These are phyloP conservation scores for Caerostris darwini DNA, from an alignment of 1,140 invertebrate species.

Conservation along the genomic window DNA sequence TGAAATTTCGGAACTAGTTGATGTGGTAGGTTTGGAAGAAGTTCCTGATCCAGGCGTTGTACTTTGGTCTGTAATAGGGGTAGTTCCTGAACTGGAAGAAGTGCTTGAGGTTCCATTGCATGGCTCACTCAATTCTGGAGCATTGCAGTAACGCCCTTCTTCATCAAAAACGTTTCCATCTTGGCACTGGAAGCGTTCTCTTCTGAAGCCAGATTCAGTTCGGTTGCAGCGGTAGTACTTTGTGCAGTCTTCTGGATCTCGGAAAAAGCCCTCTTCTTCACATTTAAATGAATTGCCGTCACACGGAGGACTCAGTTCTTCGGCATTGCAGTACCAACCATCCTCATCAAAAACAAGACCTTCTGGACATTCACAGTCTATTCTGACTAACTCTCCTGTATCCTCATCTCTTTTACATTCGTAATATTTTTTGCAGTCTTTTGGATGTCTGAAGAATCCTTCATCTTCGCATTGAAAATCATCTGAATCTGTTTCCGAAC, in stretches of 20 bases:
- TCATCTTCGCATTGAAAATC: constrained; percentile 77
- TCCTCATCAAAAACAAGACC: constrained; percentile 82
- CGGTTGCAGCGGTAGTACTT: constrained; percentile 70
- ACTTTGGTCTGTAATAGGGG: neutral
- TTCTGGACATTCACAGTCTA: constrained; percentile 81
- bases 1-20: neutral
- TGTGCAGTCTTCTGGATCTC: constrained; percentile 78
- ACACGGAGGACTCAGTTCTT: constrained; percentile 87
- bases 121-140: constrained; percentile 51
- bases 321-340: constrained; percentile 79
- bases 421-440: constrained; percentile 79
- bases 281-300: constrained; percentile 67
- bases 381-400: constrained; percentile 83
- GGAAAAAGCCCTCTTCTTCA: constrained; percentile 75
- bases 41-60: constrained; percentile 16
- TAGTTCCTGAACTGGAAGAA: neutral
- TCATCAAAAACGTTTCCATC: constrained; percentile 82
- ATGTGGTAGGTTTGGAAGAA: neutral
- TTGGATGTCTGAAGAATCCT: constrained; percentile 79
- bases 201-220: neutral
- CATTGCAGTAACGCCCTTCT: constrained; percentile 79
- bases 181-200: constrained; percentile 84
- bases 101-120: constrained; percentile 35
- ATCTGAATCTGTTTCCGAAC: neutral
- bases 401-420: constrained; percentile 83